These are phyloP conservation scores for Solea solea DNA, from an alignment of 2,113 vertebrate genomes.

Conservation along the genomic window DNA sequence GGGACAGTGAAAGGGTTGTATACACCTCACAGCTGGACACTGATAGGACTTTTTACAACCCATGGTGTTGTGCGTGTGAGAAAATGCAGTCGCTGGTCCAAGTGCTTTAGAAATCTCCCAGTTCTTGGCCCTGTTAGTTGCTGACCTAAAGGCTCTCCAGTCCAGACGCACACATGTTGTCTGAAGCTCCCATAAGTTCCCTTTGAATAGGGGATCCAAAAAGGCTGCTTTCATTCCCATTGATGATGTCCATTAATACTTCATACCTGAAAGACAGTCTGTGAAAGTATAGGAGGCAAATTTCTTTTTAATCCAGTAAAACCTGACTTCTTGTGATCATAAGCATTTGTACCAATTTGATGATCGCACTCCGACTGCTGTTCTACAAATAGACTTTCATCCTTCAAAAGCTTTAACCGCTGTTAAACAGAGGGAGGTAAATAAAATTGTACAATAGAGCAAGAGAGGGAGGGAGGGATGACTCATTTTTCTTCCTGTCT, in stretches of 20 bases:
- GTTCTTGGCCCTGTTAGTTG: slow-evolving; percentile 35
- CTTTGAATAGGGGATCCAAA: slow-evolving; percentile 25
- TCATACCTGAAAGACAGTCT: background rate
- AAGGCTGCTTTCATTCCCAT: slow-evolving; percentile 15
- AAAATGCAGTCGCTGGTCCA: slow-evolving; percentile 57
- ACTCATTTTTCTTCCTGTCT: slow-evolving; percentile 59
- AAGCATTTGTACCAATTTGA: background rate
- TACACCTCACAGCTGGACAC: slow-evolving; percentile 78
- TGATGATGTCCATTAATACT: slow-evolving; percentile 15
- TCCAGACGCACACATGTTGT: slow-evolving; percentile 42
- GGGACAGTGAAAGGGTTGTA: slow-evolving; percentile 67
- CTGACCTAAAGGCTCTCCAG: slow-evolving; percentile 49
- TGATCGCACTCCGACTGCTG: background rate
- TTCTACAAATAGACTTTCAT: background rate
- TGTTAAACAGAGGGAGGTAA: slow-evolving; percentile 31
- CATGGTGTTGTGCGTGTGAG: slow-evolving; percentile 66
- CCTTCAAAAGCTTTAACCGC: slow-evolving; percentile 4
- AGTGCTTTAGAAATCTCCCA: slow-evolving; percentile 46
- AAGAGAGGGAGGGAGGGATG: slow-evolving; percentile 33
- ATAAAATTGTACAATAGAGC: slow-evolving; percentile 44
- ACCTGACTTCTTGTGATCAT: background rate
- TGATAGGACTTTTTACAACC: slow-evolving; percentile 70
- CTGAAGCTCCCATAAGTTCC: slow-evolving; percentile 32
- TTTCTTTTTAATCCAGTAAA: background rate
- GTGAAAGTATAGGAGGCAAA: background rate